Base-by-base conservation (phyloP, 2,113 vertebrate species). In the Equus quagga region DNA sequence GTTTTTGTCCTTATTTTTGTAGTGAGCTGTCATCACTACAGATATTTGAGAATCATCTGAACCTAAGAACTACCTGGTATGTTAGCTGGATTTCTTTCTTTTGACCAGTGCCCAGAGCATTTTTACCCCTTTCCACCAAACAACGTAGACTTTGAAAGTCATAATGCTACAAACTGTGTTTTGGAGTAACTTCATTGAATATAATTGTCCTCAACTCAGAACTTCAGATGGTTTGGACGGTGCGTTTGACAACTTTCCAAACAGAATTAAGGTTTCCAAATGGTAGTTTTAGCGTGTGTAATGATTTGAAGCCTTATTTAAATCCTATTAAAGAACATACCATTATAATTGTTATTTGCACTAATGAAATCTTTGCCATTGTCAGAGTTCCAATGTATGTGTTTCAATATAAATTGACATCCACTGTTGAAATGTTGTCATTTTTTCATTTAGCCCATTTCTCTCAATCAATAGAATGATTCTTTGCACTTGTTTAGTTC, bases 281-380 rank as follows among this genome's bases (percentile, higher is more conserved):
- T 98, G 97, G 98, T 99, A 98, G 98, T 98, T 98, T 98, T 98
- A 98, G 98, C 60, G 95, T 97, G 97, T 98, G 98, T 99, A 98
- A 98, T 99, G 98, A 99, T 99, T 99, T 98, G 98, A 99, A 98
- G 99, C 99, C 98, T 99, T 99, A 98, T 99, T 99, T 99, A 99
- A 99, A 98, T 98, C 98, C 98, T 98, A 96, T 98, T 98, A 99
- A 99, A 98, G 98, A 99, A 98, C 98, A 98, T 98, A 98, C 98
- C 98, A 97, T 99, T 98, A 97, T 98, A 96, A 98, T 98, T 99
- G 98, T 99, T 98, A 98, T 98, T 99, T 99, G 99, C 99, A 99
- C 99, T 99, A 98, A 98, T 97, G 98, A 98, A 98, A 96, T 98
- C 94, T 98, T 96, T 98, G 98, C 97, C 98, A 97, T 98, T 98